phyloP scores from a whole-genome alignment of 2,797 vertebrate species.

The Helostoma temminkii region DNA sequence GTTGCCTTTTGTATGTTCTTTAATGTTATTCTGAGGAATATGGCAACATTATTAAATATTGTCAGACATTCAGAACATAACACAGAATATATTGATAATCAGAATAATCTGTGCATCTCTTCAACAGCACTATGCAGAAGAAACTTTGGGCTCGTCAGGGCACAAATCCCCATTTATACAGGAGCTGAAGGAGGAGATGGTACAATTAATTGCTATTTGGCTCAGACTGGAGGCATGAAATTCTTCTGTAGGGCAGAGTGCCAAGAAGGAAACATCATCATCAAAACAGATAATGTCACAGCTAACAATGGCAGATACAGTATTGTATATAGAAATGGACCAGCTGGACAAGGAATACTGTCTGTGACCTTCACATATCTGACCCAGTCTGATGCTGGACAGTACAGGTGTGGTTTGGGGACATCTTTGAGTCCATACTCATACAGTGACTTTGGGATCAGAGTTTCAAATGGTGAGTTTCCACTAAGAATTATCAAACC shows the following conservation, averaged over 20 bases:
- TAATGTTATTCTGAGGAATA: too few species aligned
- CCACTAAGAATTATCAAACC: too few species aligned
- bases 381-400: constrained; percentile 17
- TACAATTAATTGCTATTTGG: background rate
- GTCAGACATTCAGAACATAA: too few species aligned
- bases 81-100: too few species aligned
- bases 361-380: constrained; percentile 14
- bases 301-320: background rate
- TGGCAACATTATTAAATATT: too few species aligned
- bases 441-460: fast-evolving
- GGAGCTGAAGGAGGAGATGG: background rate
- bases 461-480: constrained; percentile 15
- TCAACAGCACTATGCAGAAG: constrained; percentile 1
- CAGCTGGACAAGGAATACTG: background rate
- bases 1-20: too few species aligned
- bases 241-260: constrained; percentile 1
- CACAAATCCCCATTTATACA: background rate
- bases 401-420: constrained; percentile 16
- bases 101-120: background rate
- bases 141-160: background rate
- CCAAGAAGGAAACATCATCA: background rate
- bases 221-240: background rate
- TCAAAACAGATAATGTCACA: background rate
- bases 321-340: background rate
- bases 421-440: background rate